phyloP scores from a whole-genome alignment of 2,797 vertebrate genomes.

The Notolepis coatsorum region DNA sequence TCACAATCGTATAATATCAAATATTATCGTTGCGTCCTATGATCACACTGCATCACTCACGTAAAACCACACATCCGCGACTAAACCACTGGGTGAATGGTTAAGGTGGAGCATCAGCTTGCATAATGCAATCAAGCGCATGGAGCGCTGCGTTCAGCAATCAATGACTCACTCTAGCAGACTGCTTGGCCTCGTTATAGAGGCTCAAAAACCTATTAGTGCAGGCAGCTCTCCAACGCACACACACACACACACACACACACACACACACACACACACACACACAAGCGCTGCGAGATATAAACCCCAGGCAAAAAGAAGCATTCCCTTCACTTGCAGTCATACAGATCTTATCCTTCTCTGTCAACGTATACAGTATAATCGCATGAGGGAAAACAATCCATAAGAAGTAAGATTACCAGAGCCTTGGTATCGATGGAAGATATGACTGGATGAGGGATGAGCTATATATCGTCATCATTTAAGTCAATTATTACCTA shows the following conservation, averaged over 20 bases:
- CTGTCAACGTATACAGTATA: too few species aligned
- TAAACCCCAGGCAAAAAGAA: conserved; percentile 45
- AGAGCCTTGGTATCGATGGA: too few species aligned
- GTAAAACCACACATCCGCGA: too few species aligned
- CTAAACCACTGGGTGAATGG: conserved; percentile 5
- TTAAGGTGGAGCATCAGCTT: conserved; percentile 41
- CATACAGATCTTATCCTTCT: conserved; percentile 24
- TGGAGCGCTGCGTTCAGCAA: conserved; percentile 63
- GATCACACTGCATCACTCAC: too few species aligned
- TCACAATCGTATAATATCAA: too few species aligned
- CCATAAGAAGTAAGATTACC: too few species aligned
- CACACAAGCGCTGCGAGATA: conserved; percentile 58
- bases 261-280: conserved; percentile 56
- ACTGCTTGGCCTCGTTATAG: conserved; percentile 64
- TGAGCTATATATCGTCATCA: too few species aligned
- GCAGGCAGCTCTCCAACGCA: conserved; percentile 65
- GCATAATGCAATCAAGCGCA: conserved; percentile 73
- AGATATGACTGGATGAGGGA: too few species aligned
- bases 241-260: conserved; percentile 56
- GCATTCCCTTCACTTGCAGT: background rate
- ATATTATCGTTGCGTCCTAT: too few species aligned
- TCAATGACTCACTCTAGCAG: conserved; percentile 71
- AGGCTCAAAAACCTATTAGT: conserved; percentile 69
- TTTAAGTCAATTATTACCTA: too few species aligned
- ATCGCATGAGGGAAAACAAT: conserved; percentile 36